Percentiles rank a stretch among this genome's conserved stretches.
Evolutionary conservation across 2,797 vertebrate genomes (phyloP).

Genomic region (Zalophus californianus): DNA sequence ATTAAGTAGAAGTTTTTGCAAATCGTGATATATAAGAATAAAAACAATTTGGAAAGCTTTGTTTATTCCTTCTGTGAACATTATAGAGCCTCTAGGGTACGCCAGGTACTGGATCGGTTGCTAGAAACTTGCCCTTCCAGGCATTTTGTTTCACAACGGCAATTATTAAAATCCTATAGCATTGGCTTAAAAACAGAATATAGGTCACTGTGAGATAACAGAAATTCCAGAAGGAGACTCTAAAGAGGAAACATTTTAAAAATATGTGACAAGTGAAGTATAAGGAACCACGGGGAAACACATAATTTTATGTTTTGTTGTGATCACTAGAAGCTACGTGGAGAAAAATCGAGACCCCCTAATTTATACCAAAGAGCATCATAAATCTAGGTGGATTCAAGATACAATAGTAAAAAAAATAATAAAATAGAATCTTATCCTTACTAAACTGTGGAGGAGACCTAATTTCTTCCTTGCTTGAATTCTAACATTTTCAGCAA

Average conservation of each 20-base stretch:
- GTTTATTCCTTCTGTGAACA: background rate
- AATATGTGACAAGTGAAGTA: background rate
- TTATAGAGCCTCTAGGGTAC: background rate
- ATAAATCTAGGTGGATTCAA: background rate
- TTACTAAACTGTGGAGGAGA: background rate
- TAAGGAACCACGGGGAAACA: background rate
- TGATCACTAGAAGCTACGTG: background rate
- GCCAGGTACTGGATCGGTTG: background rate
- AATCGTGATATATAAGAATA: background rate
- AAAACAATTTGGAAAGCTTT: background rate
- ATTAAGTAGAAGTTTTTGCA: background rate
- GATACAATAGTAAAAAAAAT: background rate
- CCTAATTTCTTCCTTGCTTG: conserved; percentile 30
- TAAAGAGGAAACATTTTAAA: conserved; percentile 22
- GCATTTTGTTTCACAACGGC: conserved; percentile 10
- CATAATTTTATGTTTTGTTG: background rate
- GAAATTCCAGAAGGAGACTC: conserved; percentile 45
- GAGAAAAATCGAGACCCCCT: background rate
- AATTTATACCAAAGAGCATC: background rate
- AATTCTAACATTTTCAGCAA: conserved; percentile 7
- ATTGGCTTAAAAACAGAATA: conserved; percentile 50
- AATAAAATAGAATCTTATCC: background rate
- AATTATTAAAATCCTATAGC: background rate
- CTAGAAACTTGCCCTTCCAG: background rate
- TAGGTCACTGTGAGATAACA: conserved; percentile 40